Base-by-base conservation (phyloP, 2,888 invertebrate genomes). In the Ectemnius lituratus region DNA sequence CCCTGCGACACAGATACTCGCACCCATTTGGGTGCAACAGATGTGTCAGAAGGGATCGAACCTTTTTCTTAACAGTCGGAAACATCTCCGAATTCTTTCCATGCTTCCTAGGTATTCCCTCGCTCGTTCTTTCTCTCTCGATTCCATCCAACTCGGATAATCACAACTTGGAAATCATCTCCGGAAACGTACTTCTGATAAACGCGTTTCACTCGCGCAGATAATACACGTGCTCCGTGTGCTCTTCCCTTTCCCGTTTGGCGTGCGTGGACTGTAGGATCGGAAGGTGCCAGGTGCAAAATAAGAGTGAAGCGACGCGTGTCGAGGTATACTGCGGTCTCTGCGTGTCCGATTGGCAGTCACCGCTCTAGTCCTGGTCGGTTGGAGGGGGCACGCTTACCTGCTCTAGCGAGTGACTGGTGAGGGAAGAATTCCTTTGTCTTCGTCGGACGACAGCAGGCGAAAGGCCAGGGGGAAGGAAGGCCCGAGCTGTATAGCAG, bases 371-470 rank as follows among this genome's bases (percentile, higher is more conserved):
- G 47, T n/a, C 11, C n/a, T 14, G 52, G 14, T 16, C 5, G 1
- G 0, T 16, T n/a, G 52, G 52, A 14, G 16, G 14, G 52, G 14
- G 16, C 52, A 14, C 65, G 46, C 72, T 70, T 76, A 70, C 61
- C 20, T 16, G 20, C 20, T 14, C 69, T 23, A 52, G n/a, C 20
- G 63, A 11, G 8, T 37, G 8, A 52, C n/a, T 11, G 75, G 76
- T 82, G 80, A 69, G 76, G 79, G 76, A 85, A 84, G 88, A 88
- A 88, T 88, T 89, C 87, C 88, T 89, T 89, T 89, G 89, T 89
- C 87, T 87, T 83, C 80, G 80, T 77, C 76, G 79, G 23, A 23
- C 23, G 23, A 23, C 23, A 23, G 75, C 63, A 58, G 65, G 57
- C 28, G 63, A 56, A 61, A 71, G 37, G 62, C 67, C 3, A 57